Evolutionary conservation across 2,113 vertebrate genomes (phyloP).

Genomic region (Semnopithecus entellus): DNA sequence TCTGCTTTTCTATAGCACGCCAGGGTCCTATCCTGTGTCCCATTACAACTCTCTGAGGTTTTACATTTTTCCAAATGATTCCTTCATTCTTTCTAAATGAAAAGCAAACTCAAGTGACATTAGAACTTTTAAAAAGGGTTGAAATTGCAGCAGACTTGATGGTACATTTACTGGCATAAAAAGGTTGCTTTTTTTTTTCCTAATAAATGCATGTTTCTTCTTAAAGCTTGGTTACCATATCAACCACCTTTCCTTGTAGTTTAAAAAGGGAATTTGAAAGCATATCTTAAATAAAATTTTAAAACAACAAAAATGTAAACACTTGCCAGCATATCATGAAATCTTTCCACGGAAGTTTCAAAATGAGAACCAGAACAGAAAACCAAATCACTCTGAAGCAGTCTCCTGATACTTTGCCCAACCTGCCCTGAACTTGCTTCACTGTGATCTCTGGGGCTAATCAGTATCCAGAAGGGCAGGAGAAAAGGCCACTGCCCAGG

Average conservation of each 20-base stretch:
- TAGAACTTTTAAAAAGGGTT: neutral
- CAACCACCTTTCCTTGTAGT: neutral
- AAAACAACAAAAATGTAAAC: neutral
- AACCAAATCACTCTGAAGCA: accelerated
- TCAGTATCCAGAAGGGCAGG: neutral
- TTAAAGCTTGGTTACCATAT: neutral
- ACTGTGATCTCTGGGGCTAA: accelerated
- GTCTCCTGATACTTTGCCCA: neutral
- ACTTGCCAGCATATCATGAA: neutral
- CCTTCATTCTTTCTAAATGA: neutral
- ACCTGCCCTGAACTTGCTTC: neutral
- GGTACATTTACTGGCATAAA: neutral
- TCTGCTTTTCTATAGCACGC: neutral
- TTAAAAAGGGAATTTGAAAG: conserved; percentile 28
- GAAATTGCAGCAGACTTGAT: neutral
- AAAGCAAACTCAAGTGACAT: neutral
- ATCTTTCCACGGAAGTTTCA: neutral
- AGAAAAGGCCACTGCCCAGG: neutral
- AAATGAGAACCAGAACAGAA: neutral
- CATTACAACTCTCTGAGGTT: neutral
- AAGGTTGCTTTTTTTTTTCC: neutral
- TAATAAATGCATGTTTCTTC: neutral
- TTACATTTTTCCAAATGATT: neutral
- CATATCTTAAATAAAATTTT: conserved; percentile 15
- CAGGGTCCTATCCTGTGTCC: neutral